phyloP scores from a whole-genome alignment of 2,797 vertebrate genomes.

The Leptoclinus maculatus region DNA sequence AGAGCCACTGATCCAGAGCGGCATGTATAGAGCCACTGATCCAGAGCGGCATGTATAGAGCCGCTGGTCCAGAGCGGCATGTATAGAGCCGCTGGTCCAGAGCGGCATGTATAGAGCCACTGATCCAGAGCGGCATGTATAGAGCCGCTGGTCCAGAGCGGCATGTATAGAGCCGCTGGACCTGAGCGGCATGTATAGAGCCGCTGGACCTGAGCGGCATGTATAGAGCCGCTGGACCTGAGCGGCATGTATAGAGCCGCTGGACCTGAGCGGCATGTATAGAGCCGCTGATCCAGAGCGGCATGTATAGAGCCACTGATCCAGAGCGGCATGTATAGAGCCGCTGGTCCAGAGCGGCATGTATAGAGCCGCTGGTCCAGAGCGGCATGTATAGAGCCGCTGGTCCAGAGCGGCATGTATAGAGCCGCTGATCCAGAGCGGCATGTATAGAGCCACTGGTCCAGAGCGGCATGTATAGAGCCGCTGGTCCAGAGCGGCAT shows the following conservation, averaged over 20 bases:
- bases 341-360: not conserved
- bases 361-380: not conserved
- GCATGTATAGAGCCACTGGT: no score
- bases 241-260: not conserved
- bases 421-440: not conserved
- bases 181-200: no score
- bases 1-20: not conserved
- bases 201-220: not conserved
- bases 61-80: not conserved
- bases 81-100: not conserved
- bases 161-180: no score
- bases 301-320: no score
- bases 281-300: not conserved
- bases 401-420: not conserved
- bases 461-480: no score
- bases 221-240: no score
- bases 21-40: no score
- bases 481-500: not conserved
- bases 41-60: no score
- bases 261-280: not conserved
- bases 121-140: not conserved
- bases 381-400: not conserved
- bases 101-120: not conserved
- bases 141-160: not conserved
- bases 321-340: no score